These are phyloP conservation scores for Lepus timidus DNA, from an alignment of 2,113 vertebrate genomes.

Conservation along the genomic window DNA sequence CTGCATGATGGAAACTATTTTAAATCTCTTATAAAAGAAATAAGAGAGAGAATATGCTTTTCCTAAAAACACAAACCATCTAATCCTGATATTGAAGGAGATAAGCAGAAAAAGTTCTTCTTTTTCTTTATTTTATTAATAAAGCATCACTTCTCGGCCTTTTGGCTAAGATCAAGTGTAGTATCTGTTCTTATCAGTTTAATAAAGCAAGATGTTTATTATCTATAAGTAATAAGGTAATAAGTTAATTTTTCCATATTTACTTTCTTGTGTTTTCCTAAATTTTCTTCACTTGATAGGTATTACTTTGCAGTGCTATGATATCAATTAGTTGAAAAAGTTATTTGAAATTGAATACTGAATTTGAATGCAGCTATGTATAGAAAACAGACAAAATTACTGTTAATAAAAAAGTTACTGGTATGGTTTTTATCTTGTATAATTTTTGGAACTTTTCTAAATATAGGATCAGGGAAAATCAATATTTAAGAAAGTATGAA, in stretches of 20 bases:
- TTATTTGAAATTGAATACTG: slow-evolving; percentile 15
- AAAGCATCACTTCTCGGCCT: no score
- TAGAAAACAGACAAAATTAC: background rate
- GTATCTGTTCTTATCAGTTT: no score
- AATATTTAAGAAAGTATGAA: background rate
- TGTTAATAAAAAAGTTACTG: background rate
- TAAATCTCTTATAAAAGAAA: background rate
- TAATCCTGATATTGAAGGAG: background rate
- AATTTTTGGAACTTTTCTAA: slow-evolving; percentile 35
- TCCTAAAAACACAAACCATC: background rate
- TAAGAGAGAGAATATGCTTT: slow-evolving; percentile 25
- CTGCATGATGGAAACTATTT: background rate
- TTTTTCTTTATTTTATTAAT: no score
- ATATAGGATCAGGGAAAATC: slow-evolving; percentile 29
- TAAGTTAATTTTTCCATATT: background rate
- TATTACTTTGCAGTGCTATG: background rate
- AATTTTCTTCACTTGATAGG: background rate
- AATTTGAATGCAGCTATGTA: background rate
- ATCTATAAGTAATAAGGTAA: no score
- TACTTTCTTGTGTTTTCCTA: background rate
- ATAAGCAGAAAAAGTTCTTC: background rate
- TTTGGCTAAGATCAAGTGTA: no score
- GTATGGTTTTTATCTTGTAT: background rate
- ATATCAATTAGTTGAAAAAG: background rate
- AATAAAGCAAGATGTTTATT: background rate